Evolutionary conservation across 2,113 vertebrate genomes (phyloP).

Genomic region (Onychostruthus taczanowskii): DNA sequence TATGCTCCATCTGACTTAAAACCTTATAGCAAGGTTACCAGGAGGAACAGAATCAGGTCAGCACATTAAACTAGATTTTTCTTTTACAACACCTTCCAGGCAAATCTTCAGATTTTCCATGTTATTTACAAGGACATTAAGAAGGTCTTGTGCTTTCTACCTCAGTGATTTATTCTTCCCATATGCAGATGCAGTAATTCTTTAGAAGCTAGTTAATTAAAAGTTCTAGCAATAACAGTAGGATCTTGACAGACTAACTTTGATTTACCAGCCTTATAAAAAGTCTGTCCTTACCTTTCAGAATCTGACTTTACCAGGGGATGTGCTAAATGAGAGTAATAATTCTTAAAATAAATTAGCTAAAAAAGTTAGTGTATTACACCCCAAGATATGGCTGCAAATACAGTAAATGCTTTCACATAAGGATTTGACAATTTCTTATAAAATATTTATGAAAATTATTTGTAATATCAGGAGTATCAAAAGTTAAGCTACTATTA

Average conservation of each 20-base stretch:
- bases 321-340: neutral
- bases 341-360: neutral
- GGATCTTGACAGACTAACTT: neutral
- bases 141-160: slow-evolving; percentile 13
- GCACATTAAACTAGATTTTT: slow-evolving; percentile 30
- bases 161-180: slow-evolving; percentile 16
- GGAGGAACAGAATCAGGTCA: slow-evolving; percentile 52
- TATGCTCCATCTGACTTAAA: neutral
- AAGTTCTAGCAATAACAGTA: neutral
- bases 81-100: neutral
- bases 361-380: neutral
- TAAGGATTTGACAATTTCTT: neutral
- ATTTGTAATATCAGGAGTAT: neutral
- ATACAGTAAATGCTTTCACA: neutral
- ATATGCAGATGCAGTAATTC: slow-evolving; percentile 16
- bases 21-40: slow-evolving; percentile 9
- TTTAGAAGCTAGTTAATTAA: slow-evolving; percentile 12
- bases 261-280: slow-evolving; percentile 2
- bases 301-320: neutral
- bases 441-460: neutral
- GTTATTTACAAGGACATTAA: slow-evolving; percentile 52
- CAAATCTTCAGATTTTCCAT: slow-evolving; percentile 35
- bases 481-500: neutral
- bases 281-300: neutral
- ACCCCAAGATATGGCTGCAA: neutral